These are phyloP conservation scores for Oreocharis arfaki DNA, from an alignment of 2,113 vertebrate genomes.

Conservation along the genomic window DNA sequence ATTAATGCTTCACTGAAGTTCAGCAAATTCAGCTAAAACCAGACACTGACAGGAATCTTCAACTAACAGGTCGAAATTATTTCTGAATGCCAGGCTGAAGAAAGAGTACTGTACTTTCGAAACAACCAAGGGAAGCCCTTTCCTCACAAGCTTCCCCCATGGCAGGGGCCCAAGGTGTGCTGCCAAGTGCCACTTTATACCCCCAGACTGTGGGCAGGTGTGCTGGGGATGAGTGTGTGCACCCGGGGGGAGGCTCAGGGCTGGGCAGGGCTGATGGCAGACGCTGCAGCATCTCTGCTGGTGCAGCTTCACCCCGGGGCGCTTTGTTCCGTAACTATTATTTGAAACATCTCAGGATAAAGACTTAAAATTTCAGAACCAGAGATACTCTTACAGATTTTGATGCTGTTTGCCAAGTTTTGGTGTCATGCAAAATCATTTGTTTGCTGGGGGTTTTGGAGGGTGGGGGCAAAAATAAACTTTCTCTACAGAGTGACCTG, in stretches of 20 bases:
- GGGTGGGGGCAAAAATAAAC: not conserved
- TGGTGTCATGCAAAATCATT: not conserved
- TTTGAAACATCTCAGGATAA: not conserved
- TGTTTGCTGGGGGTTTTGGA: not conserved
- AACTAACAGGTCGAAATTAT: not conserved
- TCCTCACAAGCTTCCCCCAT: rapidly evolving
- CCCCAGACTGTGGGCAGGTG: not conserved
- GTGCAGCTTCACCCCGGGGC: not conserved
- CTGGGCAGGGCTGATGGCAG: not conserved
- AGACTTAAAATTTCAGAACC: not conserved
- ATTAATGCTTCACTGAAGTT: rapidly evolving
- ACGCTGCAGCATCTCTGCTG: not conserved
- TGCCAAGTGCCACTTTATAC: not conserved
- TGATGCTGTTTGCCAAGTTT: not conserved
- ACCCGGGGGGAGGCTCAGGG: not conserved
- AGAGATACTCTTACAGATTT: not conserved
- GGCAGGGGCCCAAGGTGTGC: rapidly evolving
- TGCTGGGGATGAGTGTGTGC: not conserved
- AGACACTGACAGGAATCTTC: not conserved
- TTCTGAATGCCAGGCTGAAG: not conserved
- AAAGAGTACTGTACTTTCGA: rapidly evolving
- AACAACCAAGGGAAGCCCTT: not conserved
- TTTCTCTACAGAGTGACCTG: not conserved
- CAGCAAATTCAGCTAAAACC: not conserved
- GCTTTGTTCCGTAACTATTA: not conserved